phyloP scores from a whole-genome alignment of 1,140 invertebrate genomes.

The Theocolax elegans region DNA sequence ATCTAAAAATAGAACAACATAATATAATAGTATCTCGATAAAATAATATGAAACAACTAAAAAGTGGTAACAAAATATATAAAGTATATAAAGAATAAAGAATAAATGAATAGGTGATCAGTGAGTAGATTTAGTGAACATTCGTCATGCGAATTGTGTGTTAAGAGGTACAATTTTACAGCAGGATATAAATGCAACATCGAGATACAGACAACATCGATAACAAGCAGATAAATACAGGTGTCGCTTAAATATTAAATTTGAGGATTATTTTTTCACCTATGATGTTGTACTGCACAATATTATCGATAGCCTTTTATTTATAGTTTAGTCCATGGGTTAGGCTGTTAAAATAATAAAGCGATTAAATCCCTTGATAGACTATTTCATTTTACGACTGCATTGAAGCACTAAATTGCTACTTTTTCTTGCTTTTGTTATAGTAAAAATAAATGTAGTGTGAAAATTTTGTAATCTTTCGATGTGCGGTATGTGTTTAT shows the following conservation, averaged over 20 bases:
- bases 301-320: conserved; percentile 56
- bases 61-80: not conserved
- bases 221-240: conserved; percentile 37
- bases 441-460: too few species aligned
- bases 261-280: conserved; percentile 53
- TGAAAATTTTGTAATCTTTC: too few species aligned
- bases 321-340: conserved; percentile 61
- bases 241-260: conserved; percentile 37
- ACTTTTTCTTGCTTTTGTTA: too few species aligned
- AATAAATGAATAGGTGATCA: not conserved
- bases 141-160: conserved; percentile 27
- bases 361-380: conserved; percentile 35
- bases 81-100: conserved; percentile 1
- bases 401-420: conserved; percentile 15
- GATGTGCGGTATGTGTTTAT: too few species aligned
- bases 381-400: not conserved
- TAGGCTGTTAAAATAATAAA: conserved; percentile 63
- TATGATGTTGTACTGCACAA: conserved; percentile 58
- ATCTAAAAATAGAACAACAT: not conserved
- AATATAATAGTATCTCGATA: not conserved
- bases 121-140: conserved; percentile 5
- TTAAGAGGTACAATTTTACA: conserved; percentile 23
- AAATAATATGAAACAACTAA: conserved; percentile 9
- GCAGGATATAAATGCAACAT: conserved; percentile 28
- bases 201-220: conserved; percentile 33